Evolutionary conservation across 2,113 vertebrate species (phyloP), one percentile per base, ranked within the genome.

Genomic region (Rafetus swinhoei): DNA sequence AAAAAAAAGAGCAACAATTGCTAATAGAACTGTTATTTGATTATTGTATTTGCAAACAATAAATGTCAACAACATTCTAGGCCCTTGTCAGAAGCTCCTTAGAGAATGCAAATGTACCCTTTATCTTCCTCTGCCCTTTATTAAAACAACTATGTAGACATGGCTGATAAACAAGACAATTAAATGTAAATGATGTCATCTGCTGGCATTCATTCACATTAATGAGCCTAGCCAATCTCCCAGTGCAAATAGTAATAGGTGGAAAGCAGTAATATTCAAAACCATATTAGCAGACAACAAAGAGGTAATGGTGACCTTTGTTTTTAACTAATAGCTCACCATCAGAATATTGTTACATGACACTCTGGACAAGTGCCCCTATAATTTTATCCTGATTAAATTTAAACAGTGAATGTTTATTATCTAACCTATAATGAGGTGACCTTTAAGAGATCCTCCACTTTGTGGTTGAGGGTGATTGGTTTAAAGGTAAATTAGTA

Each of bases 291-390:
- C 85, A 93, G 86, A 82, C 86, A 89, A 92, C 95, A 87, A 90
- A 98, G 98, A 97, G 97, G 97, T 98, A 95, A 92, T 11, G 8
- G 87, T 97, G 98, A 99, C 98, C 99, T 99, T 99, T 98, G 94
- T 96, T 98, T 98, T 94, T 94, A 98, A 97, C 97, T 97, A 98
- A 98, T 98, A 98, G 96, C 86, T 97, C 93, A 32, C 82, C 2
- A 6, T 86, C 60, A 2, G 11, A 2, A 1, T 82, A 84, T 77
- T 97, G 97, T 93, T 93, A 96, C 74, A 55, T 93, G 87, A 59
- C 88, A 89, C 90, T 82, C 85, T 86, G 88, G 83, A 6, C 84
- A 84, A 12, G 39, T 85, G 79, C 54, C 22, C 50, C 96, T 60
- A 88, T 94, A 79, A 97, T 98, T 98, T 97, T 98, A 96, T 96